Evolutionary conservation across 2,888 invertebrate genomes (phyloP), one percentile per base, ranked within the genome.

Genomic region (Yponomeuta evonymella): DNA sequence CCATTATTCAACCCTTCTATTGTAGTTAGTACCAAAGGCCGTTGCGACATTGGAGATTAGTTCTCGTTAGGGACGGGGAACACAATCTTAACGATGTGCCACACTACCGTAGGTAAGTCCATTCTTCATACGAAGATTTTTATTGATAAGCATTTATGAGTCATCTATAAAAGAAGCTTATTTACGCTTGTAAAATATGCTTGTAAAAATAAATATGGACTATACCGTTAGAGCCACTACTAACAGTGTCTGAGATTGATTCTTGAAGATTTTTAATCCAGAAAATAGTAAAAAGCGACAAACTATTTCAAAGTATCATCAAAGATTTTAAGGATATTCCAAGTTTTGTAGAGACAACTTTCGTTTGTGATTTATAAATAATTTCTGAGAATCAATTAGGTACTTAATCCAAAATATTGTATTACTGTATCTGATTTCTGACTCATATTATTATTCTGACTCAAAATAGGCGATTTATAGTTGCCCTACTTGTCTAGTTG

Each of bases 1-100:
- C 87, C 79, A 89, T 89, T 88, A 89, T 88, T 84, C 87, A 86
- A 88, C 87, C 87, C 87, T 84, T 84, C 84, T 78, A 86, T 88
- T 88, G 88, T 88, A 78, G 77, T 76, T 73, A 1, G 76, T 76
- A 76, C 75, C 75, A 77, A 77, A 77, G 76, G 75, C 75, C 79
- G 78, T 76, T 69, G 72, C 69, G 72, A 72, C 72, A 72, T 64
- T 65, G 64, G 83, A 90, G 90, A 92, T 91, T 92, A 91, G 86
- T 87, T 83, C 85, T 83, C 81, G 83, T 85, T 79, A 83, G 83
- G 80, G 75, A 72, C 78, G 74, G 82, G 90, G 90, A 90, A 91
- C 90, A 90, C 86, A 86, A 92, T 90, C 91, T 90, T 87, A 90
- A 91, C 86, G 90, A 88, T 82, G 86, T 84, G 83, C 81, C 84